phyloP scores from a whole-genome alignment of 1,140 invertebrate species.

The Dryas iulia region DNA sequence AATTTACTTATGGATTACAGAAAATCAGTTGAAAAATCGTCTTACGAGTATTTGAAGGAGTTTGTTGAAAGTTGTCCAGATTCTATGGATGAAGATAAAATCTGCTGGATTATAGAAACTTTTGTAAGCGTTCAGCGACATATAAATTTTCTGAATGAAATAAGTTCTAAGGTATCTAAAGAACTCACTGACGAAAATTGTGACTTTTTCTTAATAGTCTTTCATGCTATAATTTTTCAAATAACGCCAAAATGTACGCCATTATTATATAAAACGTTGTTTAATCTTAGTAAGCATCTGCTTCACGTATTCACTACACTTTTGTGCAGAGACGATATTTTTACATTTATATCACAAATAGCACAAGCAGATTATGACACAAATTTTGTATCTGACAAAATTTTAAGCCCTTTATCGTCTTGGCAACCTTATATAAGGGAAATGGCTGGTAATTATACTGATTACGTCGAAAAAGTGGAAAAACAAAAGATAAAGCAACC shows the following conservation, averaged over 20 bases:
- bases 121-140: conserved; percentile 64
- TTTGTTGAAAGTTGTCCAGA: conserved; percentile 63
- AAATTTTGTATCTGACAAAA: conserved; percentile 73
- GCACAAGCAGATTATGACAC: conserved; percentile 69
- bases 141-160: conserved; percentile 48
- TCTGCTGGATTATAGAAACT: conserved; percentile 63
- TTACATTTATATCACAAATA: conserved; percentile 55
- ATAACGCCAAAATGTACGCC: conserved; percentile 48
- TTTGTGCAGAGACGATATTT: conserved; percentile 58
- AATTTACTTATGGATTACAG: conserved; percentile 56
- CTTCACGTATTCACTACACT: conserved; percentile 58
- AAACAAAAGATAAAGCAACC: conserved; percentile 53
- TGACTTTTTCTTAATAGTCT: conserved; percentile 59
- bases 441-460: conserved; percentile 65
- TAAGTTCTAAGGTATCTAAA: conserved; percentile 42
- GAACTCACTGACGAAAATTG: conserved; percentile 56
- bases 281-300: conserved; percentile 65
- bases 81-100: conserved; percentile 52
- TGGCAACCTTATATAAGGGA: conserved; percentile 70
- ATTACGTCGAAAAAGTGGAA: conserved; percentile 62
- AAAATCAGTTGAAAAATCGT: conserved; percentile 42
- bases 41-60: conserved; percentile 64
- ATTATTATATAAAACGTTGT: conserved; percentile 60
- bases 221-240: conserved; percentile 60
- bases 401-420: conserved; percentile 66